These are phyloP conservation scores for Corythornis vintsioides DNA, from an alignment of 2,113 vertebrate genomes.

Conservation along the genomic window DNA sequence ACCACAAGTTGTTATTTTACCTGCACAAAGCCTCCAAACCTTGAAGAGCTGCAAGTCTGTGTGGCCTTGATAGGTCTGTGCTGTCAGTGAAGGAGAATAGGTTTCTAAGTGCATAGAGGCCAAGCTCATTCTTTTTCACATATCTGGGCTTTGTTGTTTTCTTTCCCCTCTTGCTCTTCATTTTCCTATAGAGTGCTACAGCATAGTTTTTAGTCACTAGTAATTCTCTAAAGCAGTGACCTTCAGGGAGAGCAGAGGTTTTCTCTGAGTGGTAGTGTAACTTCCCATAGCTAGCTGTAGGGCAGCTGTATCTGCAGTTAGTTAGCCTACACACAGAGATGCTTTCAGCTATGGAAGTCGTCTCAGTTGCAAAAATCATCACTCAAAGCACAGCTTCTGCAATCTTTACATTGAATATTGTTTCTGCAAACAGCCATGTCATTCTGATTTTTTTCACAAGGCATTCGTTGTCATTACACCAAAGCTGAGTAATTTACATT, in stretches of 20 bases:
- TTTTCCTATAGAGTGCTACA: fast-evolving
- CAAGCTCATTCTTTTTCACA: not conserved
- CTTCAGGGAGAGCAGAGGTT: not conserved
- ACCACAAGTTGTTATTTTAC: not conserved
- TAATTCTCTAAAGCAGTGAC: not conserved
- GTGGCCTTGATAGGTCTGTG: not conserved
- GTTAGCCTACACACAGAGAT: not conserved
- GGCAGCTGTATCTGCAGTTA: not conserved
- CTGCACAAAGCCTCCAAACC: not conserved
- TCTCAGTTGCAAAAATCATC: not conserved
- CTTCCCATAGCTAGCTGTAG: not conserved
- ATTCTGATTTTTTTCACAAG: not conserved
- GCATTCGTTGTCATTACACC: not conserved
- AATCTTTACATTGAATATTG: not conserved
- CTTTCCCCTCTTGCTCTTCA: not conserved
- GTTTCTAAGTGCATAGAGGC: not conserved
- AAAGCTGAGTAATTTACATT: not conserved
- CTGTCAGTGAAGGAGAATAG: not conserved
- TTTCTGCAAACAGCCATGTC: not conserved
- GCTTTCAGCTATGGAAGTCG: not conserved
- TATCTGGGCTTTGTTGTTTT: not conserved
- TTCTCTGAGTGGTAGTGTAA: not conserved
- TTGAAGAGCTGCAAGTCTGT: conserved; percentile 8
- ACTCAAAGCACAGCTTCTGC: not conserved
- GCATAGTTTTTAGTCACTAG: not conserved